Base-by-base conservation (phyloP, 2,113 vertebrate species). In the Gobio gobio region DNA sequence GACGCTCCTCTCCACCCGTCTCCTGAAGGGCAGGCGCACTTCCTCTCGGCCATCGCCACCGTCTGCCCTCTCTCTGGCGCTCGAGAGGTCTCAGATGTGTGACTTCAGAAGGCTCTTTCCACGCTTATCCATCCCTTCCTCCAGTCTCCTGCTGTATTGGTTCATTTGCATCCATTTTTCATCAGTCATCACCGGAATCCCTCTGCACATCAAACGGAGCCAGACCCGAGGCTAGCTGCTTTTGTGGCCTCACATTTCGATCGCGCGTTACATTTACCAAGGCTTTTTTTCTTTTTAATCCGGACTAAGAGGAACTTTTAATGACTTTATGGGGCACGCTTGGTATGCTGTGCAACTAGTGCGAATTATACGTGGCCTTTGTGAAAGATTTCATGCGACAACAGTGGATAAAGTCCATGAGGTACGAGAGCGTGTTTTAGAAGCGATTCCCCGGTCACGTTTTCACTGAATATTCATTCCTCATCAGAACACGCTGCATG, bases 81-180 rank as follows among this genome's bases (percentile, higher is more conserved):
- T 29, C 13, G 12, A 86, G 86, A 88, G 63, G 83, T 84, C 82
- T 93, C 85, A 91, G 89, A 91, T 89, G 91, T 91, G 87, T 86
- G 89, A 85, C 85, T 90, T 93, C 87, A 92, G 88, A 92, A 85
- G 77, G 84, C 86, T 86, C 77, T 47, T 85, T 90, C 89, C 88
- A 84, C 85, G 89, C 90, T 93, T 89, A 88, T 80, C 84, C 33
- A 72, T 76, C 86, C 86, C 88, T 88, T 90, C 90, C 89, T 90
- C 89, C 84, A 22, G 40, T 63, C 33, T 56, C 63, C n/a, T 61
- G 76, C 76, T 86, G 61, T 79, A n/a, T 88, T 76, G 85, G 88
- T 90, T 93, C 86, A 88, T 94, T 94, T 91, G 92, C 90, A 92
- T 93, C 90, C 86, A 90, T 90, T 91, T 92, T 91, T 92, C 87